These are phyloP conservation scores for Lumbricus terrestris DNA, from an alignment of 2,888 invertebrate genomes.

Conservation along the genomic window DNA sequence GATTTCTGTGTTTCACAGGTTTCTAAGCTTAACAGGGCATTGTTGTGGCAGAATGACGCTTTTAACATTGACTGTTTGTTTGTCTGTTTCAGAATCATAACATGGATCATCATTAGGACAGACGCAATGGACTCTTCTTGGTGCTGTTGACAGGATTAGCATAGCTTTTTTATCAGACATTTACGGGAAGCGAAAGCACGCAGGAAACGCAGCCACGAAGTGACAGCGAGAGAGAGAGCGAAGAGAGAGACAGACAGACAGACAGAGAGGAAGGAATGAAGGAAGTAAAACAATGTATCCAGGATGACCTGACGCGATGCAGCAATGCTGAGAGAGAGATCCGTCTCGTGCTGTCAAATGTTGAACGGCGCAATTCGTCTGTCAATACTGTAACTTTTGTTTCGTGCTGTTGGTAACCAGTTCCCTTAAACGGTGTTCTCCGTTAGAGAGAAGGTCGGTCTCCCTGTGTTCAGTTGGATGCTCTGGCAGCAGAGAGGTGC, in stretches of 20 bases:
- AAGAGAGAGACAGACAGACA: background rate
- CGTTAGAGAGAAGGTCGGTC: background rate
- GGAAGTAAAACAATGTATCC: background rate
- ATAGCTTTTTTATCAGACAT: slow-evolving; percentile 14
- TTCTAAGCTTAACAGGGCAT: too few relatives aligned
- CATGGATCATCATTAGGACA: slow-evolving; percentile 11
- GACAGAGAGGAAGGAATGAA: too few relatives aligned
- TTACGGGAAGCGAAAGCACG: background rate
- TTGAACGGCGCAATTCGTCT: background rate
- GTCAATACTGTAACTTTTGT: slow-evolving; percentile 3
- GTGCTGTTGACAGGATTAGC: slow-evolving; percentile 12
- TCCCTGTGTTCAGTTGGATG: background rate
- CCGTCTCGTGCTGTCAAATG: background rate
- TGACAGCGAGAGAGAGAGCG: background rate
- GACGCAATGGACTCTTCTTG: background rate
- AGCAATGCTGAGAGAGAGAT: background rate
- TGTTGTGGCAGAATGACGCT: too few relatives aligned
- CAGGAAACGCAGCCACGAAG: background rate
- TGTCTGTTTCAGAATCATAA: background rate
- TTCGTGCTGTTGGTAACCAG: slow-evolving; percentile 3
- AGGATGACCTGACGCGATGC: background rate
- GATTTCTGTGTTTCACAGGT: too few relatives aligned
- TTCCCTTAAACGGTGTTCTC: background rate
- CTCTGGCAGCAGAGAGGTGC: background rate
- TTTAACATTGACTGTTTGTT: background rate